Conservation (phyloP, 2,888 invertebrate genomes). For the Eristalinus sepulchralis region DNA sequence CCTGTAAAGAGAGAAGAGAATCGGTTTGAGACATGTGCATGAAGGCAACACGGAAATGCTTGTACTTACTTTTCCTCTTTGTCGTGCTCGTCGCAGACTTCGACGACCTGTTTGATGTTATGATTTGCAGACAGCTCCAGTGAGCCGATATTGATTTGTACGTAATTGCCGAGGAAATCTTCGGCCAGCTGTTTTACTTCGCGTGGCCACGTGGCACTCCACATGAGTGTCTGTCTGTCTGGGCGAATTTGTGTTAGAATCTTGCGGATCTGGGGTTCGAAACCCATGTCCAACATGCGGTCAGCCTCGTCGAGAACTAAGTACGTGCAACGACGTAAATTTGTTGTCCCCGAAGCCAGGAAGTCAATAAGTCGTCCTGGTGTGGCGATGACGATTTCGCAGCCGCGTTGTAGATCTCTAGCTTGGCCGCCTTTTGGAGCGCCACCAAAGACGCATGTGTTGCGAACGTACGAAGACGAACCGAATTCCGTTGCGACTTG, state of each 20-base stretch:
- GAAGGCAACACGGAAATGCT: not conserved
- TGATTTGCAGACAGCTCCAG: conserved; percentile 93
- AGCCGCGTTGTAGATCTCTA: conserved; percentile 89
- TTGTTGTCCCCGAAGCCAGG: conserved; percentile 89
- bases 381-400: conserved; percentile 94
- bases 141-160: conserved; percentile 95
- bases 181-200: conserved; percentile 96
- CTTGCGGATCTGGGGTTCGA: conserved; percentile 97
- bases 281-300: conserved; percentile 99
- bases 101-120: conserved; percentile 92
- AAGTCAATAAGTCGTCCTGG: conserved; percentile 96
- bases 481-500: conserved; percentile 93
- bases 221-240: conserved; percentile 98
- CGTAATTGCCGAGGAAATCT: conserved; percentile 94
- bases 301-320: conserved; percentile 95
- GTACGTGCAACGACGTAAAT: conserved; percentile 91
- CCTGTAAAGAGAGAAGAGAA: conserved; percentile 71
- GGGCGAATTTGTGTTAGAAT: conserved; percentile 97
- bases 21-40: not conserved
- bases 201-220: conserved; percentile 99
- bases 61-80: conserved; percentile 84
- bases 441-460: conserved; percentile 95
- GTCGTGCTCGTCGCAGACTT: conserved; percentile 89
- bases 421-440: conserved; percentile 91
- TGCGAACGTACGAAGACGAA: conserved; percentile 88